Conservation (phyloP, 1,140 invertebrate genomes). For the Subanguina moxae region DNA sequence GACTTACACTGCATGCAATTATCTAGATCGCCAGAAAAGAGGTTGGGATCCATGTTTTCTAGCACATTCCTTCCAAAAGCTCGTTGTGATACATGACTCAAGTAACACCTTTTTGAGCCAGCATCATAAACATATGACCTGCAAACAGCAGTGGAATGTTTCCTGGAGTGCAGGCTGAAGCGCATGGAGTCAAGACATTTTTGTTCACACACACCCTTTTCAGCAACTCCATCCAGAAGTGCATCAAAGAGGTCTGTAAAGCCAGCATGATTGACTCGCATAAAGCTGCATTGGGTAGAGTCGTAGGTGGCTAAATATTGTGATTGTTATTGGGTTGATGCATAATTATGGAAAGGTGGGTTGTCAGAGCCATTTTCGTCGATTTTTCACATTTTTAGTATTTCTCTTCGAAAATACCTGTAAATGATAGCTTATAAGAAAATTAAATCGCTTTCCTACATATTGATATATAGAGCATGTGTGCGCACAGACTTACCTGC, state of each 20-base stretch:
- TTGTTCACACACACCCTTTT: slow-evolving; percentile 16
- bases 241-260: slow-evolving; percentile 31
- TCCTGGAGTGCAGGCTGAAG: not conserved
- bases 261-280: slow-evolving; percentile 32
- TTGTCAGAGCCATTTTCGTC: no score
- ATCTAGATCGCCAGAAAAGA: slow-evolving; percentile 26
- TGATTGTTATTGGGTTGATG: no score
- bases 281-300: slow-evolving; percentile 19
- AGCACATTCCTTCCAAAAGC: slow-evolving; percentile 34
- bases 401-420: no score
- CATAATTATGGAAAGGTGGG: no score
- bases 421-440: no score
- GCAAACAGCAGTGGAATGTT: slow-evolving; percentile 9
- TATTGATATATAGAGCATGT: no score
- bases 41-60: slow-evolving; percentile 20
- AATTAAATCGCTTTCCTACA: no score
- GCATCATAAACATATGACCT: slow-evolving; percentile 34
- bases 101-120: slow-evolving; percentile 18
- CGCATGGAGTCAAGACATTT: slow-evolving; percentile 25
- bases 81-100: slow-evolving; percentile 16
- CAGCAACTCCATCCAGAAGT: slow-evolving; percentile 13
- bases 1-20: slow-evolving; percentile 27
- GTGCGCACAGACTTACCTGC: no score
- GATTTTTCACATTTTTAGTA: no score
- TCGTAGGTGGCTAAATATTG: slow-evolving; percentile 20